Base-by-base conservation (phyloP, 1,140 invertebrate genomes). In the Heliconius hermathena region DNA sequence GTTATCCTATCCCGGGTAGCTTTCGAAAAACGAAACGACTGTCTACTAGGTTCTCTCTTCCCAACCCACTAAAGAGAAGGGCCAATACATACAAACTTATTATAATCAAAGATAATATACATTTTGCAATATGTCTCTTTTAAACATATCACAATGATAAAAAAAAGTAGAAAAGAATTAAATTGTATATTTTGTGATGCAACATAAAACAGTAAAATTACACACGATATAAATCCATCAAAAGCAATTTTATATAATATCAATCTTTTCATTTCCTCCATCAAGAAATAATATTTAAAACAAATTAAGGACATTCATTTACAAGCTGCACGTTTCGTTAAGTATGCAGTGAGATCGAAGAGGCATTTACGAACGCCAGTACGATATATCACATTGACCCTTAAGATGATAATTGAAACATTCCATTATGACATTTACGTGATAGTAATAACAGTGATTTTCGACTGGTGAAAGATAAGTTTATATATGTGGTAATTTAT, bases 251-350 rank as follows among this genome's bases (percentile, higher is more conserved):
- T 29, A 66, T 66, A 66, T 66, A 66, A 66, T 66, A 66, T 66
- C 60, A 66, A 66, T 66, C 22, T 66, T 29, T 66, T 66, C 22
- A 66, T 66, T 66, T 66, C 60, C 60, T 29, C 60, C 83, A 77
- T 76, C 74, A 77, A 82, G 77, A 79, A 84, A 78, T 77, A 81
- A 78, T 80, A 78, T 81, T 83, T 78, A 81, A 80, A 85, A 83
- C 78, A 85, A 83, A 85, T 85, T 82, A 83, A 83, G 80, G 80
- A 77, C 77, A 83, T 82, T 82, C 76, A 80, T 81, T 81, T 78
- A 81, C 82, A 81, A 76, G 71, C 82, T 77, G 82, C 82, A 83
- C 82, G 82, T 83, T 82, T 83, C 71, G 79, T 83, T 81, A 83
- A 83, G 82, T 83, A 83, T 80, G 79, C 78, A 82, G 78, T 80